Evolutionary conservation across 2,797 vertebrate species (phyloP).

Genomic region (Mormyrus hasselquistii): DNA sequence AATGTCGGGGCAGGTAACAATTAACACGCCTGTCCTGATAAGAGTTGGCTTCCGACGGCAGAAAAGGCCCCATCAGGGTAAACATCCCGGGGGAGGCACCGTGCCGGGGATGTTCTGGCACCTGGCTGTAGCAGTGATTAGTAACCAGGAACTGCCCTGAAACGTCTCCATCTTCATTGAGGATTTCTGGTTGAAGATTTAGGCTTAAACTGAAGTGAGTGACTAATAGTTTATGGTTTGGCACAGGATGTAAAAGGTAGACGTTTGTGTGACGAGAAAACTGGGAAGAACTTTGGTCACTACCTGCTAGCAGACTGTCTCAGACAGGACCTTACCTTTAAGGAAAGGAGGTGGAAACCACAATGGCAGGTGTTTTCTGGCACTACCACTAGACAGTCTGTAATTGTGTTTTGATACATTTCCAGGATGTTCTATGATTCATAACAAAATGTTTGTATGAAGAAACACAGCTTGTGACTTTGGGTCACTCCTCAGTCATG

Average conservation of each 20-base stretch:
- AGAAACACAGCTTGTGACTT: not conserved
- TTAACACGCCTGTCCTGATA: not conserved
- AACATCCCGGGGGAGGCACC: not conserved
- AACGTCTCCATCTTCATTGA: not conserved
- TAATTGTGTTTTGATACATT: not conserved
- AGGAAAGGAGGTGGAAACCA: not conserved
- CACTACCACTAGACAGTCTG: not conserved
- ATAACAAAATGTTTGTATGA: not conserved
- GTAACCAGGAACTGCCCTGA: not conserved
- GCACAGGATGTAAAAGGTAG: not conserved
- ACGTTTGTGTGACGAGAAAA: not conserved
- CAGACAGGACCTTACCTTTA: not conserved
- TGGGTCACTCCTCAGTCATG: not conserved
- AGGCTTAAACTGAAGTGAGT: not conserved
- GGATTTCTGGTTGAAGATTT: not conserved
- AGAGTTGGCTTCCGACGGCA: not conserved
- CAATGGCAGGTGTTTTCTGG: not conserved
- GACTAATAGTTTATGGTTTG: not conserved
- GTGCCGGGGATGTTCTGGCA: not conserved
- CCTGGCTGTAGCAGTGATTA: not conserved
- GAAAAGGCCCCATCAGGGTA: not conserved
- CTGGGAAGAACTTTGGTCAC: not conserved
- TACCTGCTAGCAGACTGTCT: not conserved
- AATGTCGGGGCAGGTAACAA: not conserved
- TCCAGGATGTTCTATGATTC: not conserved